phyloP scores from a whole-genome alignment of 2,113 vertebrate species.

The Mohoua ochrocephala region DNA sequence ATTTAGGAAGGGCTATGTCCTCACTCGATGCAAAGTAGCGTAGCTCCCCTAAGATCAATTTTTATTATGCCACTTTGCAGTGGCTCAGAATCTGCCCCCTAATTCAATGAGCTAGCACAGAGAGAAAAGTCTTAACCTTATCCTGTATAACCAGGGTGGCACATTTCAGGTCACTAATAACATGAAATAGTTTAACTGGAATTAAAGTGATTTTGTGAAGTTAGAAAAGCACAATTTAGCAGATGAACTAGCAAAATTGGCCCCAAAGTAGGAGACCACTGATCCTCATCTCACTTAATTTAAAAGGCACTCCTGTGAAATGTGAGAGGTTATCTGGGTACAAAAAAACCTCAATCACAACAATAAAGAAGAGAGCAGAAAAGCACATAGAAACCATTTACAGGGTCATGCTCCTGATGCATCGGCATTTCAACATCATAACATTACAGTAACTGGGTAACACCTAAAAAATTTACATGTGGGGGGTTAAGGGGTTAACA shows the following conservation, averaged over 20 bases:
- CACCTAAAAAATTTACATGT: not conserved
- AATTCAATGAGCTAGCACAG: not conserved
- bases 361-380: not conserved
- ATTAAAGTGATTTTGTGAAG: conserved; percentile 29
- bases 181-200: conserved; percentile 25
- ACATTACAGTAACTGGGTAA: not conserved
- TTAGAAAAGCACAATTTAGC: conserved; percentile 6
- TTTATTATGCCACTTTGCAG: not conserved
- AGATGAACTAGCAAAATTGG: conserved; percentile 1
- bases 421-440: not conserved
- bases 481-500: not conserved
- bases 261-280: not conserved
- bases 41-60: not conserved
- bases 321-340: not conserved
- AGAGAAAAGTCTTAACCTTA: conserved; percentile 23
- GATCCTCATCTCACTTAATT: conserved; percentile 6
- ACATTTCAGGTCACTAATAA: conserved; percentile 38
- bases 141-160: not conserved
- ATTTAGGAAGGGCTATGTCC: not conserved
- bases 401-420: not conserved
- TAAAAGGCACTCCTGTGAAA: not conserved
- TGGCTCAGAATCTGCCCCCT: not conserved
- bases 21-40: not conserved
- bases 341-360: not conserved
- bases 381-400: not conserved